Base-by-base conservation (phyloP, 2,113 vertebrate species). In the Jaculus jaculus region DNA sequence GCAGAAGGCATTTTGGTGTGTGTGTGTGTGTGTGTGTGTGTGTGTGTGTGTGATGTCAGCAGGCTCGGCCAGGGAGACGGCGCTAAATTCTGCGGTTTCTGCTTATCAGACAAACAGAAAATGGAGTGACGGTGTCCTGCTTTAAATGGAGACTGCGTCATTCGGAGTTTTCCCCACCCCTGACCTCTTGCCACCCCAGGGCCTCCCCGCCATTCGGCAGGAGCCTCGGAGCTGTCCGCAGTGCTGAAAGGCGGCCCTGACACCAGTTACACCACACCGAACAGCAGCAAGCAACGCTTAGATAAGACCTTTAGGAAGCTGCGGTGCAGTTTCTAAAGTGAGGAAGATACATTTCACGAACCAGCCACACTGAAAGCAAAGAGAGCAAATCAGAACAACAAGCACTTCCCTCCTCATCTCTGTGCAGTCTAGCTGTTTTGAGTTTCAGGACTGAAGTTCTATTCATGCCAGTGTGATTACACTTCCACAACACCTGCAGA, bases 191-290 rank as follows among this genome's bases (percentile, higher is more conserved):
- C 26, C 42, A 47, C 30, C 39, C 30, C 20, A 26, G 20, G 28
- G 72, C 68, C n/a, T 90, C 26, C 72, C 12, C 39, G 30, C 26
- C 1, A 6, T 42, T 63, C 30, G 9, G 32, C n/a, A 32, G 8
- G 65, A 12, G 73, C 51, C 30, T 13, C 13, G 47, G 90, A 89
- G 95, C 97, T 97, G 95, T 96, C 96, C 97, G 42, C 81, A 87
- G 97, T 97, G 65, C 97, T 96, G 97, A 96, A 97, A 89, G 1
- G n/a, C 63, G 66, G 20, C 58, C 17, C 66, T 28, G 23, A 17
- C 0, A 74, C 0, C 15, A 75, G 47, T 18, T 39, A 34, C 18
- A 84, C 71, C 32, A 37, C 7, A 26, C 58, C 21, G 54, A 7
- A 54, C 3, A 47, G 2, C 47, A n/a, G 60, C 4, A 3, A 88